Conservation (phyloP, 2,797 vertebrate species). For the Enteromius trimaculatus region DNA sequence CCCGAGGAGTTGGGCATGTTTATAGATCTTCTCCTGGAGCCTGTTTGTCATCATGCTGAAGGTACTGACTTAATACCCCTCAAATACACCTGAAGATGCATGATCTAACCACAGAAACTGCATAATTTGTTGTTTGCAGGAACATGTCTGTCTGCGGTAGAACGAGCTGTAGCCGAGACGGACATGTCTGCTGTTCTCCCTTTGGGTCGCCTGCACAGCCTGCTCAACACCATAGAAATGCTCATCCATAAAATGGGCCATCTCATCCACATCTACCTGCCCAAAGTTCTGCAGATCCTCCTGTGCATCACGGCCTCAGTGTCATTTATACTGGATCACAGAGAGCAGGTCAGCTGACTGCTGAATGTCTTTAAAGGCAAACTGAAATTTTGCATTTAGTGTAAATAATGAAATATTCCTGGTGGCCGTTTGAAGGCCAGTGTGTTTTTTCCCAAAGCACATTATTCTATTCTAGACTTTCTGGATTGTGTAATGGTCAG, state of each 20-base stretch:
- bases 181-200: conserved; percentile 85
- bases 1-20: conserved; percentile 90
- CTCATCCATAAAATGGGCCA: conserved; percentile 92
- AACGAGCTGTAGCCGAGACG: conserved; percentile 77
- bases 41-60: conserved; percentile 82
- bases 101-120: neutral
- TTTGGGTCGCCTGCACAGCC: conserved; percentile 91
- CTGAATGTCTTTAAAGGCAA: neutral
- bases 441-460: neutral
- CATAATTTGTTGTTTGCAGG: conserved; percentile 70
- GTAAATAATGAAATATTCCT: neutral
- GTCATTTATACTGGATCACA: conserved; percentile 81
- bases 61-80: conserved; percentile 72
- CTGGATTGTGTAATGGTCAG: neutral
- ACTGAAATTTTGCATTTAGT: neutral
- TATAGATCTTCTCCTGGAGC: conserved; percentile 91
- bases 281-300: conserved; percentile 91
- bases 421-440: neutral
- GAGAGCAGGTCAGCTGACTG: conserved; percentile 83
- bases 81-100: neutral
- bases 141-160: conserved; percentile 82
- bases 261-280: conserved; percentile 84
- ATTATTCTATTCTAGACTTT: neutral
- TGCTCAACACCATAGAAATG: conserved; percentile 88
- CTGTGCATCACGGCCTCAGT: conserved; percentile 87